Base-by-base conservation (phyloP, 1,140 invertebrate genomes). In the Araneus ventricosus region DNA sequence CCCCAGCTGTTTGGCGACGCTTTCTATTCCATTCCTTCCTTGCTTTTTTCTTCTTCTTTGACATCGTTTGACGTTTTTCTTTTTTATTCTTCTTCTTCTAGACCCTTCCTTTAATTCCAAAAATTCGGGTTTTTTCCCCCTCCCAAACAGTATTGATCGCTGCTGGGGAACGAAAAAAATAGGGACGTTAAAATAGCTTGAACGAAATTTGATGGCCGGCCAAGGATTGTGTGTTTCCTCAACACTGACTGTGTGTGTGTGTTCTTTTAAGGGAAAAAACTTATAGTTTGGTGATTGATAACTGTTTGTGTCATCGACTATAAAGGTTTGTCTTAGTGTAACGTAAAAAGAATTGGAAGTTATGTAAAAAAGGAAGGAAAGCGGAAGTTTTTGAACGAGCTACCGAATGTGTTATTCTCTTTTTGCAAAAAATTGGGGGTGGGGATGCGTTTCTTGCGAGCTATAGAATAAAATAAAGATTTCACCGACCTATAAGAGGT, bases 191-290 rank as follows among this genome's bases (percentile, higher is more conserved):
- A 80, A 90, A 57, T 37, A 59, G 89, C 79, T 67, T 91, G 89
- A 91, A 67, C 75, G 75, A 67, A 91, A 91, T 91, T 91, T 91
- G 89, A 91, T 91, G 79, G 89, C 89, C 57, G 27, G 88, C 67
- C 79, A 57, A 63, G 75, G 79, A 37, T 91, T 67, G 37, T 67
- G 24, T 41, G 57, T 84, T 91, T 45, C 57, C 27, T 34, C 80
- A 84, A 84, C 45, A 52, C 80, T 52, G 24, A 4, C 27, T 30
- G 30, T 4, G 63, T 30, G 5, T 67, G 24, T 14, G 7, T 67
- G 24, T 67, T 5, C 59, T 24, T 7, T 10, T 67, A n/a, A n/a
- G 27, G 24, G 7, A 63, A 63, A 63, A 63, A 63, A 24, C 79
- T 84, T 57, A 27, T 84, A 27, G 79, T 63, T 61, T 17, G 30